A percentile compares a stretch with the other conserved stretches of the same genome.
Conservation (phyloP, 1,140 invertebrate species). For the Ruditapes philippinarum region DNA sequence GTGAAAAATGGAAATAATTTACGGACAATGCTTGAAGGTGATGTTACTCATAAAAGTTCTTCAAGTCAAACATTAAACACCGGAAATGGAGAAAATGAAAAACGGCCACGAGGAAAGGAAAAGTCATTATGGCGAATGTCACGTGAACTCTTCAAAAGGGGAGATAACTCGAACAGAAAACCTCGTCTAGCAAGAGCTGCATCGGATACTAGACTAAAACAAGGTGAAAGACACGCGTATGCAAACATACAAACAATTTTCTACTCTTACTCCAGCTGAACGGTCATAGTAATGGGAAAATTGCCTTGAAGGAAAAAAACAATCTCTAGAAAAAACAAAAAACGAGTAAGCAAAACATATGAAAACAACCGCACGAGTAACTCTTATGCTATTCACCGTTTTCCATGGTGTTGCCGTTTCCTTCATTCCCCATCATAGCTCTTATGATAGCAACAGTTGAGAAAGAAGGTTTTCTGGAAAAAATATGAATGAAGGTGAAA, state of each 20-base stretch:
- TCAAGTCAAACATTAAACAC: background rate
- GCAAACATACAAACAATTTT: background rate
- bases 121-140: background rate
- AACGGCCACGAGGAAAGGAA: background rate
- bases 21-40: background rate
- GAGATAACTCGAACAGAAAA: background rate
- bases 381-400: constrained; percentile 54
- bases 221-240: too few relatives aligned
- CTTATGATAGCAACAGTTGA: constrained; percentile 30
- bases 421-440: constrained; percentile 51
- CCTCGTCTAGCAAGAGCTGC: background rate
- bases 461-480: constrained; percentile 7
- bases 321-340: background rate
- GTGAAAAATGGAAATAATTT: background rate
- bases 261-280: background rate
- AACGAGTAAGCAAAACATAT: background rate
- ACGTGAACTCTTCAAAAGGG: background rate
- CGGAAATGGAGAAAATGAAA: background rate
- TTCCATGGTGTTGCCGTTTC: constrained; percentile 22
- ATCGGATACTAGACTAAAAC: constrained; percentile 28
- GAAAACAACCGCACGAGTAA: constrained; percentile 16
- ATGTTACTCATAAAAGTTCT: background rate
- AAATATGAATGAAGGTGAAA: background rate
- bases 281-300: background rate
- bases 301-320: background rate